Conservation (phyloP, 1,140 invertebrate genomes). For the Penaeus vannamei region DNA sequence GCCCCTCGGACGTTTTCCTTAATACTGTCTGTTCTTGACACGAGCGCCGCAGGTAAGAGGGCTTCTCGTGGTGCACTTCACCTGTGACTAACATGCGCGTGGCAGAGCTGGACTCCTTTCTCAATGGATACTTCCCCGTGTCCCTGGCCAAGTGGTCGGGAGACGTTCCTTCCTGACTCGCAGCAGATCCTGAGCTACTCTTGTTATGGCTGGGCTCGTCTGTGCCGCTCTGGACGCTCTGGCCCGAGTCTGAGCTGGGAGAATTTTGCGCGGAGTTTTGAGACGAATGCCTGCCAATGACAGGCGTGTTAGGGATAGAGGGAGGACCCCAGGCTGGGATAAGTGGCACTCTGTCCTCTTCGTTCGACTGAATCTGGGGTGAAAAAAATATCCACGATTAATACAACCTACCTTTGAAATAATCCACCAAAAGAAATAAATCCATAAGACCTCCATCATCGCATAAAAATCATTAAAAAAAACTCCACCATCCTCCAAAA, state of each 20-base stretch:
- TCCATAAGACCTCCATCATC: neutral
- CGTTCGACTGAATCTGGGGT: constrained; percentile 65
- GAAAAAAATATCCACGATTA: neutral
- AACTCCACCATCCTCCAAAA: too few relatives aligned
- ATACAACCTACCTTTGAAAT: neutral
- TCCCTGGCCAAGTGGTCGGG: too few relatives aligned
- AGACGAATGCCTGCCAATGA: constrained; percentile 60
- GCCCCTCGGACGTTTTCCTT: neutral
- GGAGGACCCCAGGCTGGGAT: constrained; percentile 66
- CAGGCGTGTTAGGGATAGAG: constrained; percentile 66
- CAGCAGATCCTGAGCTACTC: too few relatives aligned
- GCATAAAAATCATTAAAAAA: too few relatives aligned
- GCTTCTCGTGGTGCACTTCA: constrained; percentile 36
- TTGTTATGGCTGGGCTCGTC: too few relatives aligned
- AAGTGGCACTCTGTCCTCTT: constrained; percentile 65
- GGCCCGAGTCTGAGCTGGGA: neutral
- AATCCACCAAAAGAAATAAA: neutral
- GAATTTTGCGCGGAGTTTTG: neutral
- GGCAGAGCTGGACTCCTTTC: neutral
- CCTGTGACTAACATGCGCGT: constrained; percentile 41
- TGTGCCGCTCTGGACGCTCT: too few relatives aligned
- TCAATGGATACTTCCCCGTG: too few relatives aligned
- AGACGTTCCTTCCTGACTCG: too few relatives aligned
- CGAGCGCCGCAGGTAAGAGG: neutral
- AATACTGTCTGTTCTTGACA: neutral